These are phyloP conservation scores for Pangasius sanitwongsei DNA, from an alignment of 2,797 vertebrate genomes.

Conservation along the genomic window DNA sequence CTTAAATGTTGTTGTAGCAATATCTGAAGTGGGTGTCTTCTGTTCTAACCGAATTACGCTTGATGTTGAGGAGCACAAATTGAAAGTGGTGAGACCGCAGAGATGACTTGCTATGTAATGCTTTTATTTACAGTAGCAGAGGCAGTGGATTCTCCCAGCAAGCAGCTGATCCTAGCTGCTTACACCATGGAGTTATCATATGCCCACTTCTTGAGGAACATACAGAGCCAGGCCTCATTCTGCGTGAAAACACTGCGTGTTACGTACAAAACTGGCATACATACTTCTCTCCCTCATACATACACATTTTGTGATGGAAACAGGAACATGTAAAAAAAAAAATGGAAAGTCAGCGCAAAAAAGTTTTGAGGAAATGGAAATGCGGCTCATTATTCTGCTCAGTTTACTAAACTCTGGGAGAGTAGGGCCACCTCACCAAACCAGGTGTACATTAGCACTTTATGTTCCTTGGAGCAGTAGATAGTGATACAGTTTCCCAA, in stretches of 20 bases:
- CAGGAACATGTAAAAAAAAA: background rate
- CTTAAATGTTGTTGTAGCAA: conserved; percentile 15
- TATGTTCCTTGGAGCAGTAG: background rate
- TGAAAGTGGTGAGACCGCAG: conserved; percentile 19
- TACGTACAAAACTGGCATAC: background rate
- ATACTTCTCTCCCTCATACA: background rate
- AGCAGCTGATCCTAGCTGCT: background rate
- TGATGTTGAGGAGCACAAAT: conserved; percentile 12
- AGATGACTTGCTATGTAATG: background rate
- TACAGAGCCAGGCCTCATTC: background rate
- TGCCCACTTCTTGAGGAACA: background rate
- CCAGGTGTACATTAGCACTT: background rate
- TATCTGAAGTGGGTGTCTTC: conserved; percentile 20
- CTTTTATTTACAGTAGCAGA: background rate
- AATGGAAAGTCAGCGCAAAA: background rate
- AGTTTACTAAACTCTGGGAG: background rate
- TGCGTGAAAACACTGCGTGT: background rate
- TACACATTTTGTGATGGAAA: background rate
- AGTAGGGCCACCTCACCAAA: background rate
- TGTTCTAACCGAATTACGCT: conserved; percentile 21
- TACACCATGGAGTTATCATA: background rate
- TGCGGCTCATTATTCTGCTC: background rate
- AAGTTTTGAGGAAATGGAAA: background rate
- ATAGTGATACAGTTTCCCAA: background rate
- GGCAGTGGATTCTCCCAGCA: background rate